Conservation (phyloP, 1,140 invertebrate genomes). For the Ladona fulva region DNA sequence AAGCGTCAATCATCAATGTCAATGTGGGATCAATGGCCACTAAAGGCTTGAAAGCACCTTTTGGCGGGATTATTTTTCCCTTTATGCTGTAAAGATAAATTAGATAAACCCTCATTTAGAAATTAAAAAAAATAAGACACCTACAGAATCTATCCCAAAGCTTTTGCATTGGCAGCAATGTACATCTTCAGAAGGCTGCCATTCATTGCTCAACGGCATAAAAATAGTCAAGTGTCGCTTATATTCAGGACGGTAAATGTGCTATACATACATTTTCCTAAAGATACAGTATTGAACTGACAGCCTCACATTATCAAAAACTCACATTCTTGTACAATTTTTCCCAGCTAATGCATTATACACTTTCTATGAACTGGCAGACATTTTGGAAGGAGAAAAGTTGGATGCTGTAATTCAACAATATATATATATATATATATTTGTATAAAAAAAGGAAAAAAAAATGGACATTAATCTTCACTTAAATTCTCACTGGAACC, state of each 20-base stretch:
- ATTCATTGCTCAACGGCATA: constrained; percentile 8
- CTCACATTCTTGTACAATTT: not conserved
- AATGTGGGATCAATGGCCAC: not conserved
- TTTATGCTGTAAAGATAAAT: not conserved
- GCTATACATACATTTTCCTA: constrained; percentile 7
- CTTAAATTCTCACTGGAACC: constrained; percentile 1
- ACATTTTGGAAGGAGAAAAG: constrained; percentile 9
- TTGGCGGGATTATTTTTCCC: not conserved
- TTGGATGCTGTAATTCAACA: constrained; percentile 9
- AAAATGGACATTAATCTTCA: constrained; percentile 7
- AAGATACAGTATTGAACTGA: not conserved
- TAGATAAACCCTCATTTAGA: not conserved
- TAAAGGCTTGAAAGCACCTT: constrained; percentile 1
- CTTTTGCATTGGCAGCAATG: constrained; percentile 2
- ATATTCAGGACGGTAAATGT: constrained; percentile 15
- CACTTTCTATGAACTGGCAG: constrained; percentile 1
- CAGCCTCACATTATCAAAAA: constrained; percentile 6
- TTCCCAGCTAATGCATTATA: constrained; percentile 6
- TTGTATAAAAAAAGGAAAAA: not conserved
- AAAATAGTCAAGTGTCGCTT: constrained; percentile 12
- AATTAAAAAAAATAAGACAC: not conserved
- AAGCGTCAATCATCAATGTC: not conserved
- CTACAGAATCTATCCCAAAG: not conserved
- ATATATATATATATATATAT: constrained; percentile 1
- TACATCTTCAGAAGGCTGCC: not conserved